These are phyloP conservation scores for Excalfactoria chinensis DNA, from an alignment of 2,113 vertebrate species.

Conservation along the genomic window DNA sequence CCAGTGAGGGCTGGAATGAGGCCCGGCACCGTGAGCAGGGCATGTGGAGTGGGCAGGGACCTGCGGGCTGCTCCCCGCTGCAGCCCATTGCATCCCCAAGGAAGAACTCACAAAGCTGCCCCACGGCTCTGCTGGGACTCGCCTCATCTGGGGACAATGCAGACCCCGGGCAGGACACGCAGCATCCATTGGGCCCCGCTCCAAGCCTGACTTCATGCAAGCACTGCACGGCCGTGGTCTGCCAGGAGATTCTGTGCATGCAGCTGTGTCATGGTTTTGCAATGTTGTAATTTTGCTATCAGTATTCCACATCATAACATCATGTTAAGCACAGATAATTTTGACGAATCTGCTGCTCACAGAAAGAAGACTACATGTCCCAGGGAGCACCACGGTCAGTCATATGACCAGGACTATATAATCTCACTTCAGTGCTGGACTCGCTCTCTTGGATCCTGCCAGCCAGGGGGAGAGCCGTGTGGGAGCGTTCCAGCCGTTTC, in stretches of 20 bases:
- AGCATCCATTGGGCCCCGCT: background rate
- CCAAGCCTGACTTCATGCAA: background rate
- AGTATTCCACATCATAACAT: too few relatives aligned
- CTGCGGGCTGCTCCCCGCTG: background rate
- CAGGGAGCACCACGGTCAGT: too few relatives aligned
- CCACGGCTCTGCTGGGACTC: rapidly evolving
- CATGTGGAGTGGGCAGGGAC: background rate
- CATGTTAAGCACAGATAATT: too few relatives aligned
- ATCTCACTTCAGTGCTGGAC: too few relatives aligned
- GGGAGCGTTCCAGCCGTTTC: too few relatives aligned
- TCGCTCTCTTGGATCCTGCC: too few relatives aligned
- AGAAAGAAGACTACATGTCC: too few relatives aligned
- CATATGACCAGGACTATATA: too few relatives aligned
- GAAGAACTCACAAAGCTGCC: background rate
- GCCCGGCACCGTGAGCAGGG: background rate
- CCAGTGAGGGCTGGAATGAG: background rate
- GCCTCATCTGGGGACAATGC: background rate
- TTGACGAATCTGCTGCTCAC: too few relatives aligned
- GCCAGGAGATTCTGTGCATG: background rate
- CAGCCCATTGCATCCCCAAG: background rate
- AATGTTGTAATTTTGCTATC: too few relatives aligned
- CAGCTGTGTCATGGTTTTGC: too few relatives aligned
- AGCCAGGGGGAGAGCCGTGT: too few relatives aligned
- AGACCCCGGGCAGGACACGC: background rate
- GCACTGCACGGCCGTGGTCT: background rate